Evolutionary conservation across 1,140 invertebrate genomes (phyloP), one percentile per base, ranked within the genome.

Genomic region (Streblospio benedicti): DNA sequence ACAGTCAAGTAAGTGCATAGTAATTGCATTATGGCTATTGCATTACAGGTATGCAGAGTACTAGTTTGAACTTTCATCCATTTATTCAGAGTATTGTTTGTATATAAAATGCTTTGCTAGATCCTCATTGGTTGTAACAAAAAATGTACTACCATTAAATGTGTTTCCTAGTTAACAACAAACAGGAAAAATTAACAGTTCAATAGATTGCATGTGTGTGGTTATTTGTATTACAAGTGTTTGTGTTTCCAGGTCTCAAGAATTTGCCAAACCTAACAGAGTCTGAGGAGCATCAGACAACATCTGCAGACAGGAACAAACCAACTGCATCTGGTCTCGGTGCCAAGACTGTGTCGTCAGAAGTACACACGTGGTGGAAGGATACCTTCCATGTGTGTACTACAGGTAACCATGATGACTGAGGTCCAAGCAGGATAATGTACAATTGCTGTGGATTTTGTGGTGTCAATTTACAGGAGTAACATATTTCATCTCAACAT

Each of bases 11-110:
- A 28, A 41, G 63, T 61, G 4, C 23, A n/a, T 54, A 27, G 0
- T 9, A 20, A 30, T 27, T 20, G 20, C 4, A n/a, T 4, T 2
- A 60, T 82, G 67, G 79, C 85, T 86, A 80, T 75, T 65, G 68
- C 31, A 35, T 18, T 32, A 33, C 52, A 30, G 45, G 25, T 61
- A 38, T 45, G 25, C 20, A 28, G 20, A 32, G 35, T 52, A 38
- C 28, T 32, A 25, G 16, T 61, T 38, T 33, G 53, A 41, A 12
- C 43, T 27, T 18, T 14, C 35, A 23, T 20, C n/a, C 54, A 25
- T 38, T 5, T 23, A 18, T 25, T 27, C 32, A 6, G 18, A 28
- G 51, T 63, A 25, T 51, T 20, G 47, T 20, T 38, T 25, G 53
- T n/a, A 55, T 43, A 25, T 30, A 51, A 58, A n/a, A 25, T 27